Percentiles rank a stretch among this genome's conserved stretches.
phyloP scores from a whole-genome alignment of 2,113 vertebrate genomes.

The Xiphophorus couchianus region DNA sequence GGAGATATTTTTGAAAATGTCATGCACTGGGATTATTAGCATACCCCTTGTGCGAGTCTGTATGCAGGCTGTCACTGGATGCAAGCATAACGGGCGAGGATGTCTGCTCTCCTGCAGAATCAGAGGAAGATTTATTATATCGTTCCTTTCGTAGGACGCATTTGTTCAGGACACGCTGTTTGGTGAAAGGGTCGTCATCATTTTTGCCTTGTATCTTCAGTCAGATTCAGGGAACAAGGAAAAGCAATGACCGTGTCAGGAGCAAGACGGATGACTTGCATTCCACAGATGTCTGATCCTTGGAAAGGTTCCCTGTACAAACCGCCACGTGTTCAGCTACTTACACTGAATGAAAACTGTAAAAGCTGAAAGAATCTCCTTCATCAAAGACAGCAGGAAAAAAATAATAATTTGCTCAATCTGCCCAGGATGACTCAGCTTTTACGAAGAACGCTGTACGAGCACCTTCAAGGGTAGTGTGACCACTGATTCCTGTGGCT shows the following conservation, averaged over 20 bases:
- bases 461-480: slow-evolving; percentile 25
- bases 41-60: slow-evolving; percentile 36
- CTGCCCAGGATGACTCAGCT: slow-evolving; percentile 61
- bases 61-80: slow-evolving; percentile 18
- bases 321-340: slow-evolving; percentile 44
- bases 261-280: slow-evolving; percentile 22
- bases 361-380: slow-evolving; percentile 13
- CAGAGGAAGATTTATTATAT: slow-evolving; percentile 35
- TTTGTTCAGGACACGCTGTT: slow-evolving; percentile 13
- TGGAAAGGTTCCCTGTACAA: slow-evolving; percentile 38
- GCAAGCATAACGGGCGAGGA: slow-evolving; percentile 19
- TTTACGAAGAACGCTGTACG: slow-evolving; percentile 30
- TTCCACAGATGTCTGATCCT: slow-evolving; percentile 50
- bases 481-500: slow-evolving; percentile 29
- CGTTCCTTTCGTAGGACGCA: slow-evolving; percentile 36
- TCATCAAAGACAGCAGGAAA: not conserved
- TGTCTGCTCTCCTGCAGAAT: not conserved
- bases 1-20: slow-evolving; percentile 65
- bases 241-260: slow-evolving; percentile 14
- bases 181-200: slow-evolving; percentile 30
- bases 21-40: slow-evolving; percentile 57
- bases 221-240: slow-evolving; percentile 27
- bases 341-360: slow-evolving; percentile 42
- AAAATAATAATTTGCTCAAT: slow-evolving; percentile 9
- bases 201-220: slow-evolving; percentile 51